Conservation (phyloP, 2,888 invertebrate species). For the Noctua comes region DNA sequence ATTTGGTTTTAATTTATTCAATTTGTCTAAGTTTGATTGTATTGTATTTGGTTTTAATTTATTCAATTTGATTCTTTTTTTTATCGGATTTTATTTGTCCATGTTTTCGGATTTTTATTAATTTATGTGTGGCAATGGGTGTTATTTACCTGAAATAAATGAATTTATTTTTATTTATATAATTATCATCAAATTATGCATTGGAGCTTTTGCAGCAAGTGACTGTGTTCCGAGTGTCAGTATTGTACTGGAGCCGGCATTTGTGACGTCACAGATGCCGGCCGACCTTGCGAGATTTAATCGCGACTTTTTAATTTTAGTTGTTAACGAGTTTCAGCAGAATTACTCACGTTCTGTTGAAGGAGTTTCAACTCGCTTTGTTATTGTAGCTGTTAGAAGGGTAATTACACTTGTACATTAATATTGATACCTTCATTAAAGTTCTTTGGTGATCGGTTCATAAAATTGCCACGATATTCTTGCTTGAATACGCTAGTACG, state of each 20-base stretch:
- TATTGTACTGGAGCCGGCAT: slow-evolving; percentile 20
- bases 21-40: too few relatives aligned
- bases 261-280: slow-evolving; percentile 53
- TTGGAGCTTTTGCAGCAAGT: slow-evolving; percentile 3
- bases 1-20: too few relatives aligned
- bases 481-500: neutral
- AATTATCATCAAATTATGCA: neutral
- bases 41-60: too few relatives aligned
- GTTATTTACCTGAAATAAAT: too few relatives aligned
- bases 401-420: slow-evolving; percentile 38
- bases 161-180: too few relatives aligned
- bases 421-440: slow-evolving; percentile 46
- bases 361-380: slow-evolving; percentile 43
- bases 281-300: slow-evolving; percentile 67
- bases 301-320: slow-evolving; percentile 69
- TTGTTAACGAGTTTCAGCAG: slow-evolving; percentile 65
- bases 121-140: too few relatives aligned
- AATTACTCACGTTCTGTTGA: slow-evolving; percentile 45
- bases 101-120: too few relatives aligned
- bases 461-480: neutral
- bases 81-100: too few relatives aligned
- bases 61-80: too few relatives aligned
- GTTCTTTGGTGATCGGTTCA: slow-evolving; percentile 1
- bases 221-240: neutral
- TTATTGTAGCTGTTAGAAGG: slow-evolving; percentile 41